phyloP scores from a whole-genome alignment of 2,113 vertebrate species.

The Pelusios castaneus region DNA sequence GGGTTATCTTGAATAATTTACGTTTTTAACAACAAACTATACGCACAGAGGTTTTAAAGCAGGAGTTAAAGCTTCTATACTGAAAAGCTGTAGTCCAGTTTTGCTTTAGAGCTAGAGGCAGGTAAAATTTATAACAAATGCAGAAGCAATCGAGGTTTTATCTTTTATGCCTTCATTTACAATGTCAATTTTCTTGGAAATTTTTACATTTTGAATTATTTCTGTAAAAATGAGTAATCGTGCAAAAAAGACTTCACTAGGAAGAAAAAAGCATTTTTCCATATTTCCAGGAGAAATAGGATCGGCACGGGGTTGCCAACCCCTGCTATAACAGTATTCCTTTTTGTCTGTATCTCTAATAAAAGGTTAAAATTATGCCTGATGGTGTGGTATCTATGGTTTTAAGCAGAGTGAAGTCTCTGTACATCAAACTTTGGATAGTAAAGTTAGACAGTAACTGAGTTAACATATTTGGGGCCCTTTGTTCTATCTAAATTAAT shows the following conservation, averaged over 20 bases:
- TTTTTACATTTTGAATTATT: background rate
- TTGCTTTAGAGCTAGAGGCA: background rate
- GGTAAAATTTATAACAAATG: background rate
- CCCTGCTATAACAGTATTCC: no score
- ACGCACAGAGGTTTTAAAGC: background rate
- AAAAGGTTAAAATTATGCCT: no score
- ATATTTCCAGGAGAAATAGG: background rate
- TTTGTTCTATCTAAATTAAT: no score
- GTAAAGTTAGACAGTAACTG: no score
- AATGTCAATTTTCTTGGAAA: background rate
- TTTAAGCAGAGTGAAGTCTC: no score
- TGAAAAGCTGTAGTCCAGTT: background rate
- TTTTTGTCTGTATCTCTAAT: no score
- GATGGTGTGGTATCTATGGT: no score
- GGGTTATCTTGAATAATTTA: slow-evolving; percentile 34
- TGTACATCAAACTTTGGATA: no score
- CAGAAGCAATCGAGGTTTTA: background rate
- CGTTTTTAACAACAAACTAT: background rate
- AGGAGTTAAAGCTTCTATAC: background rate
- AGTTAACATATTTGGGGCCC: no score
- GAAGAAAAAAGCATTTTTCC: background rate
- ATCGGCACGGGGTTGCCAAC: no score
- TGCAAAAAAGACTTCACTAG: background rate
- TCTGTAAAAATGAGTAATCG: background rate
- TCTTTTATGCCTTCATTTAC: background rate